Evolutionary conservation across 2,888 invertebrate genomes (phyloP).

Genomic region (Rhaphigaster nebulosa): DNA sequence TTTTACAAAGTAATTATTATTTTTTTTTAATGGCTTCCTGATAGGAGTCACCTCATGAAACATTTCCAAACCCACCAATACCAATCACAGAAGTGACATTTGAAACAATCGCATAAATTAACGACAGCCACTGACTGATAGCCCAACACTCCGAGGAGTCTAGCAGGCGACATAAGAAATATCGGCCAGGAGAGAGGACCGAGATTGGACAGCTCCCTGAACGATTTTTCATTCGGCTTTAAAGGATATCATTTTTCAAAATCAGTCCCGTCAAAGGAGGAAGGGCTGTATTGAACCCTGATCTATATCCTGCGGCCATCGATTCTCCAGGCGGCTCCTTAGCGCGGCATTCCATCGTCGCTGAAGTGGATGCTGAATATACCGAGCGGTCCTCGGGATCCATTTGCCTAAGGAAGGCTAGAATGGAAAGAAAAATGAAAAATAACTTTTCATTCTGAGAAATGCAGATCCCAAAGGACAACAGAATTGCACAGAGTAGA

Average conservation of each 20-base stretch:
- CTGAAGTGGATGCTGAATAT: neutral
- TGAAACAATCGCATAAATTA: neutral
- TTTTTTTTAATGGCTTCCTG: no score
- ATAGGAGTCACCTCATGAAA: no score
- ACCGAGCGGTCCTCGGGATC: neutral
- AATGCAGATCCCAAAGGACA: neutral
- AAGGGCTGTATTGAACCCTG: slow-evolving; percentile 2
- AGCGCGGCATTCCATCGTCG: neutral
- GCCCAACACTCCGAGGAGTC: neutral
- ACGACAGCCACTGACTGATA: neutral
- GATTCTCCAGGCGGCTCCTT: neutral
- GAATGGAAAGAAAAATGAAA: neutral
- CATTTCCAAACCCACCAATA: neutral
- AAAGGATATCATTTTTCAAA: slow-evolving; percentile 46
- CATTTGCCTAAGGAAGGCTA: neutral
- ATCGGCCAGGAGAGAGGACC: no score
- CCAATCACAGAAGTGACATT: no score
- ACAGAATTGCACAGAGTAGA: no score
- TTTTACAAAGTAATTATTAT: no score
- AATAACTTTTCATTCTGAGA: neutral
- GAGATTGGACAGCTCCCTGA: neutral
- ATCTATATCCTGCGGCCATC: neutral
- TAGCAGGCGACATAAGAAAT: neutral
- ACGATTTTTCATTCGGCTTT: slow-evolving; percentile 21
- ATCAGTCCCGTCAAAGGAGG: neutral